Evolutionary conservation across 2,113 vertebrate species (phyloP).

Genomic region (Bostrychus sinensis): DNA sequence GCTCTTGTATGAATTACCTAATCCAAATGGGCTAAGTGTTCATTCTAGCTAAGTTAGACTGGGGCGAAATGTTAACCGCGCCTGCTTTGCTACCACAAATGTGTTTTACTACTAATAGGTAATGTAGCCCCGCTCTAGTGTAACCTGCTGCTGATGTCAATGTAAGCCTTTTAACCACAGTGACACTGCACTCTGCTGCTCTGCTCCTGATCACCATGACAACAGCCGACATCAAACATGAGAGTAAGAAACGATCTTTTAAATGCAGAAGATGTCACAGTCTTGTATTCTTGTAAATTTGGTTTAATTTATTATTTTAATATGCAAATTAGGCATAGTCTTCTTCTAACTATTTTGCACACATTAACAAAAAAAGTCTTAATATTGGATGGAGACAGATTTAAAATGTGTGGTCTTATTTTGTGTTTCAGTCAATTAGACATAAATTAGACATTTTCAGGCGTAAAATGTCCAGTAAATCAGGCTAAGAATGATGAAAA

Average conservation of each 20-base stretch:
- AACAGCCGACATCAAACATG: conserved; percentile 55
- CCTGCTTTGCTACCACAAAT: conserved; percentile 50
- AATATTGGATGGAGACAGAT: too few relatives aligned
- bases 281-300: too few relatives aligned
- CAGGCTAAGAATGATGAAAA: too few relatives aligned
- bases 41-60: conserved; percentile 36
- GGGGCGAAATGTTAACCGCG: conserved; percentile 33
- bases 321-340: too few relatives aligned
- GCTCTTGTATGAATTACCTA: conserved; percentile 36
- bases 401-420: too few relatives aligned
- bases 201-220: conserved; percentile 44
- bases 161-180: conserved; percentile 61
- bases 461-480: too few relatives aligned
- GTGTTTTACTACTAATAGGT: conserved; percentile 62
- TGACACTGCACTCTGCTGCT: conserved; percentile 53
- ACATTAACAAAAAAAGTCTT: too few relatives aligned
- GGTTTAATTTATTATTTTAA: too few relatives aligned
- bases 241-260: conserved; percentile 15
- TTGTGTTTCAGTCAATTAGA: too few relatives aligned
- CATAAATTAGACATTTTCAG: too few relatives aligned
- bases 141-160: conserved; percentile 55
- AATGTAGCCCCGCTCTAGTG: conserved; percentile 47
- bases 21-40: conserved; percentile 44
- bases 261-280: too few relatives aligned
- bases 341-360: too few relatives aligned